Evolutionary conservation across 23 tunicate genomes (phyloP), one percentile per base, ranked within the genome.

Genomic region (Oikopleura albicans): DNA sequence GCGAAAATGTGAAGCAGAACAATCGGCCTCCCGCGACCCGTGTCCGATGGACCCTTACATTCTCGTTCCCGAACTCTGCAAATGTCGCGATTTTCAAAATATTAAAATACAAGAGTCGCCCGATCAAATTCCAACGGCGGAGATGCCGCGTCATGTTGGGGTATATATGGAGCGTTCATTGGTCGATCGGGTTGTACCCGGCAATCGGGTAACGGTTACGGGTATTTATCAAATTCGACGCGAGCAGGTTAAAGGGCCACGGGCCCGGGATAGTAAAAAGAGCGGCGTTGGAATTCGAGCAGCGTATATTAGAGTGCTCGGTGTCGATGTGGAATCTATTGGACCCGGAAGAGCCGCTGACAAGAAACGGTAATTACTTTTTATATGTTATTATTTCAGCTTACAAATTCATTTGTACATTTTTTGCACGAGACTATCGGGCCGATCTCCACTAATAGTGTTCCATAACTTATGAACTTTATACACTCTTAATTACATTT

Each of bases 101-200:
- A 12, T 95, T n/a, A 95, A 95, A 57, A 84, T 95, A 39, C 99
- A 95, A 56, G 99, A 95, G 40, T 91, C 99, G 2, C 99, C 99
- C 0, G 99, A 95, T 95, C 89, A 91, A 0, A 95, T 95, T 40
- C 99, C 99, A 0, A 90, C 85, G 40, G 99, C 97, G 28, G 99
- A 95, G 76, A 95, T 95, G 99, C 99, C 99, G 36, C 87, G 99
- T 27, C 99, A 95, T 49, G 84, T 95, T 40, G 97, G 89, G 40
- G 86, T 95, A 16, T 95, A 91, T 71, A 85, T 95, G 34, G 99
- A 95, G 57, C 96, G 99, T 0, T 87, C 86, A 41, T 71, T 95
- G 39, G 91, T 95, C 40, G 99, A 95, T 71, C 85, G 91, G 41
- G 88, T 95, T 33, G 99, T 95, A 1, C 99, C 99, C 40, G 99